phyloP scores from a whole-genome alignment of 2,797 vertebrate species.

The Galaxias olidus region DNA sequence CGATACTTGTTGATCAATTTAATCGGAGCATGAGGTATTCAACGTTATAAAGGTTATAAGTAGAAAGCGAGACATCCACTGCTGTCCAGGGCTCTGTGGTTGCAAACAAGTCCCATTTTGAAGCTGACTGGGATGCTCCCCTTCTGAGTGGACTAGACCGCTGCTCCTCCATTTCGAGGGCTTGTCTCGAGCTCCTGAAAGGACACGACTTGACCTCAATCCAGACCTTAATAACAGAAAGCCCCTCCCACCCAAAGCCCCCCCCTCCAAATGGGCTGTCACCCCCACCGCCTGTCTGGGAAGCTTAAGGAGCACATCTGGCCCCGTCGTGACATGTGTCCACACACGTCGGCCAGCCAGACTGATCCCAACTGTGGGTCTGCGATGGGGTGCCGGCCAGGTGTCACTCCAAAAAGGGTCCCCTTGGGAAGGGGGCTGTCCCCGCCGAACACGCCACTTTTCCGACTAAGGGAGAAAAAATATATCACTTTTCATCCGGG shows the following conservation, averaged over 20 bases:
- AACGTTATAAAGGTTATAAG: neutral
- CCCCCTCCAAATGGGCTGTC: slow-evolving; percentile 37
- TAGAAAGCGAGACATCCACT: neutral
- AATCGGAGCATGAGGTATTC: neutral
- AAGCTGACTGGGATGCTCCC: too few species aligned
- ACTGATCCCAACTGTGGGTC: slow-evolving; percentile 47
- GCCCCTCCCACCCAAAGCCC: slow-evolving; percentile 57
- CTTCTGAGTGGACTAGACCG: neutral
- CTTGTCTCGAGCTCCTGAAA: slow-evolving; percentile 40
- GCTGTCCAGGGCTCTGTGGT: too few species aligned
- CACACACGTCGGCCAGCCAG: slow-evolving; percentile 51
- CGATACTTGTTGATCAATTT: too few species aligned
- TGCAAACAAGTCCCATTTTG: neutral
- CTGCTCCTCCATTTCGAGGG: slow-evolving; percentile 40
- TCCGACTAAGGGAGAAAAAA: neutral
- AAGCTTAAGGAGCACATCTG: slow-evolving; percentile 71
- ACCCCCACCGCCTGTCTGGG: slow-evolving; percentile 44
- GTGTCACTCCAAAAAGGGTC: slow-evolving; percentile 7
- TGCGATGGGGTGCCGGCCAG: slow-evolving; percentile 23
- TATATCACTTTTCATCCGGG: slow-evolving; percentile 19
- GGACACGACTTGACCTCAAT: slow-evolving; percentile 73
- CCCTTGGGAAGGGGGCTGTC: slow-evolving; percentile 38
- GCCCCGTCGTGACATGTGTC: slow-evolving; percentile 59
- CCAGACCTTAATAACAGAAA: slow-evolving; percentile 69
- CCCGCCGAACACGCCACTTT: slow-evolving; percentile 24